phyloP scores from a whole-genome alignment of 2,888 invertebrate species.

The Ophion costatus region DNA sequence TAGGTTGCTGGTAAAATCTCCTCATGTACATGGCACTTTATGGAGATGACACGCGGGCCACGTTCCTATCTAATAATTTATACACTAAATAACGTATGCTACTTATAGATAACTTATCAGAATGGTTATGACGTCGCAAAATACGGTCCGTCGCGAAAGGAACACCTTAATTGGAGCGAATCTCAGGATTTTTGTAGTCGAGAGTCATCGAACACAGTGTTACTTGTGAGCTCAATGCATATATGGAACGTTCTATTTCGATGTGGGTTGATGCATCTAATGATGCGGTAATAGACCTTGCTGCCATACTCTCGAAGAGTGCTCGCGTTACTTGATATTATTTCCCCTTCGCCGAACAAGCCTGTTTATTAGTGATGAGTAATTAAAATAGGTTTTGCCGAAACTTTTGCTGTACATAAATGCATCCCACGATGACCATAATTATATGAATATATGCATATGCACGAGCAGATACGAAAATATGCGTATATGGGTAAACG shows the following conservation, averaged over 20 bases:
- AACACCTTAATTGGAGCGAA: not conserved
- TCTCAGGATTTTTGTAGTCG: not conserved
- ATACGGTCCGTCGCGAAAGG: no score
- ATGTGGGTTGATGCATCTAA: constrained; percentile 11
- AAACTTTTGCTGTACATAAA: constrained; percentile 21
- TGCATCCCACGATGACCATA: constrained; percentile 7
- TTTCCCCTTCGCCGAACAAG: constrained; percentile 45
- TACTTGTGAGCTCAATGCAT: not conserved
- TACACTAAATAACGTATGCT: no score
- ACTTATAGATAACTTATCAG: no score
- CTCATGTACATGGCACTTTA: no score
- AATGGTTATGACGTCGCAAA: no score
- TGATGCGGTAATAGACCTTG: constrained; percentile 40
- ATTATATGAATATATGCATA: no score
- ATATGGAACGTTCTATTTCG: not conserved
- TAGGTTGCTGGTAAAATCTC: no score
- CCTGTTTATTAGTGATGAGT: constrained; percentile 52
- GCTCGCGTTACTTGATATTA: constrained; percentile 50
- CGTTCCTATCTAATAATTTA: no score
- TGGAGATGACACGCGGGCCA: no score
- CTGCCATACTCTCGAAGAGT: not conserved
- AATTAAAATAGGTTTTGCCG: constrained; percentile 55
- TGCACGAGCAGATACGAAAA: not conserved
- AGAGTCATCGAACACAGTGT: not conserved
- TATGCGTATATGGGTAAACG: no score